Evolutionary conservation across 1,140 invertebrate genomes (phyloP), one percentile per base, ranked within the genome.

Genomic region (Anadara kagoshimensis): DNA sequence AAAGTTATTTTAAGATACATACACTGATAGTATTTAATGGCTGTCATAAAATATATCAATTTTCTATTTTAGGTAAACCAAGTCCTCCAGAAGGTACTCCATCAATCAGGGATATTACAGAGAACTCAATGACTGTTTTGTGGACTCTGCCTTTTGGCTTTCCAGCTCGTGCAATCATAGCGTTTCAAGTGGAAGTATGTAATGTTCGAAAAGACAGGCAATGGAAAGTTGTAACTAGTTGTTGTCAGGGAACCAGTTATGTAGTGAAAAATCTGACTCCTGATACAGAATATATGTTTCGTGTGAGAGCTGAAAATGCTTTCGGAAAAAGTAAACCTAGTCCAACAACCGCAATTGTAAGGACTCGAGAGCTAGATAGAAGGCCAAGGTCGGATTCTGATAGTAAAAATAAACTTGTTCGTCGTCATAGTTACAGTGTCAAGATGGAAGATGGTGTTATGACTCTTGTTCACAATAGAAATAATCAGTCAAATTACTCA

Each of bases 251-350:
- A 80, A 96, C 95, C 0, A 95, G 93, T 75, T 97, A 96, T 86
- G 97, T 94, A 0, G 96, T 97, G 0, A 94, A 95, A 85, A 94
- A 95, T 81, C 89, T 99, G 8, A 93, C 92, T 8, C 96, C 98
- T 18, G 96, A 96, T 58, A 93, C 93, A 76, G 93, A 95, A 16
- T 99, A 99, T 87, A 95, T 98, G 77, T 99, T 99, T 92, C 92
- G 97, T 63, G 97, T 99, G 0, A 93, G 96, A 91, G 97, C 97
- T 66, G 97, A 99, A 90, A 99, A 99, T 90, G 93, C 97, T 83
- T 97, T 97, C 85, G 98, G 98, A 47, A 93, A 94, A 61, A 97
- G 97, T 20, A 97, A 99, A 79, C 96, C 97, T 8, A 95, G 90
- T 64, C 69, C 83, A 22, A 51, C 66, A 0, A 84, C 85, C 0